These are phyloP conservation scores for Sceloporus tristichus DNA, from an alignment of 2,113 vertebrate species.

Conservation along the genomic window DNA sequence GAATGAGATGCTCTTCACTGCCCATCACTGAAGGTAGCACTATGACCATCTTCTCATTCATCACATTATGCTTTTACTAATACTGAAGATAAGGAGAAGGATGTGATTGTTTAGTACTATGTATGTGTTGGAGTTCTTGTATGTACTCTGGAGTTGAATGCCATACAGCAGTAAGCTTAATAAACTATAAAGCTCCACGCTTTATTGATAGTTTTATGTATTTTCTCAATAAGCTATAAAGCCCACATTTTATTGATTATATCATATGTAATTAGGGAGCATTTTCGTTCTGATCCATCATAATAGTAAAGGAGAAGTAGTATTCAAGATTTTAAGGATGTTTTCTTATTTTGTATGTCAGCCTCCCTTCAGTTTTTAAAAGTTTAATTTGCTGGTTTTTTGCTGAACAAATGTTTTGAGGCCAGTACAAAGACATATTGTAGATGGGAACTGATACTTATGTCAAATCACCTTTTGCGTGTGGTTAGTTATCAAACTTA, in stretches of 20 bases:
- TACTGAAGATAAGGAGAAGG: not conserved
- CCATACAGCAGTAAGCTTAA: not conserved
- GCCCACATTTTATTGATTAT: not conserved
- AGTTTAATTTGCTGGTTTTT: not conserved
- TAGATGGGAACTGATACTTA: not conserved
- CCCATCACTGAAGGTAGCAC: not conserved
- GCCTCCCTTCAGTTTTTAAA: not conserved
- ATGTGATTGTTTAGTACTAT: not conserved
- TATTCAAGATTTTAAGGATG: not conserved
- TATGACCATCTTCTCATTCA: too few relatives aligned
- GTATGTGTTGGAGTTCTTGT: not conserved
- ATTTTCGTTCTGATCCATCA: not conserved
- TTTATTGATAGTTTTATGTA: not conserved
- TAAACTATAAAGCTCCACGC: not conserved
- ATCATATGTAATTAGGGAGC: constrained; percentile 2
- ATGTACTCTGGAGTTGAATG: not conserved
- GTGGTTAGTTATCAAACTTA: not conserved
- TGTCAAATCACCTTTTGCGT: constrained; percentile 20
- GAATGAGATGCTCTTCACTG: not conserved
- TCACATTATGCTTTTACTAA: not conserved
- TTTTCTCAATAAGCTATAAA: not conserved
- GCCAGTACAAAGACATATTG: not conserved
- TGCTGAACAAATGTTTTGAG: not conserved
- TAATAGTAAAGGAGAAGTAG: not conserved
- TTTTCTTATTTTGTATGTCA: not conserved